Evolutionary conservation across 37 sponge, comb jelly and placozoan species (phyloP).

Genomic region (Bolinopsis microptera): DNA sequence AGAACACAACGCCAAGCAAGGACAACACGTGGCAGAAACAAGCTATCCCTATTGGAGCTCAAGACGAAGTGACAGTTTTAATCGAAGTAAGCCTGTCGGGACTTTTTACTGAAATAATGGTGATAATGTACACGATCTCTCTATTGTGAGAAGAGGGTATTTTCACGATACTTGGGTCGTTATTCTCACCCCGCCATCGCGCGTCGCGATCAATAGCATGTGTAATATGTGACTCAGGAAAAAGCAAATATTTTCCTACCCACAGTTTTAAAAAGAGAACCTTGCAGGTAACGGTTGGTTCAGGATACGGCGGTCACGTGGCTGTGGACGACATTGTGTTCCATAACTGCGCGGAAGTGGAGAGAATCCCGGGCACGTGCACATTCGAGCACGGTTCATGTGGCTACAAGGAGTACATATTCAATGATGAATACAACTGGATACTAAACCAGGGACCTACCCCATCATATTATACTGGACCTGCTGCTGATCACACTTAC

Average conservation of each 20-base stretch:
- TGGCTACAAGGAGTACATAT: slow-evolving; percentile 58
- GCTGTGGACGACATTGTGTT: slow-evolving; percentile 70
- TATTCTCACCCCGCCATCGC: no score
- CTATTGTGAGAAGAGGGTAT: no score
- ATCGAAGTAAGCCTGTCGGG: not conserved
- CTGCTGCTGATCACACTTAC: slow-evolving; percentile 62
- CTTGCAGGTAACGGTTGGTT: not conserved
- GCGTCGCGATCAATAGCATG: no score
- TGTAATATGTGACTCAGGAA: no score
- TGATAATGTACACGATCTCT: no score
- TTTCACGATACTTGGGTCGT: no score
- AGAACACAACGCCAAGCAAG: not conserved
- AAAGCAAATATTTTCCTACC: no score
- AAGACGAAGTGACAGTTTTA: not conserved
- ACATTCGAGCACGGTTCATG: slow-evolving; percentile 69
- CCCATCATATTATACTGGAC: slow-evolving; percentile 49
- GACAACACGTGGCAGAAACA: slow-evolving; percentile 62
- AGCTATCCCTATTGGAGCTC: slow-evolving; percentile 4
- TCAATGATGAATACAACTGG: slow-evolving; percentile 64
- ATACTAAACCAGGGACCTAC: slow-evolving; percentile 49
- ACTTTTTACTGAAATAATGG: no score
- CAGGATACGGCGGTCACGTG: slow-evolving; percentile 60
- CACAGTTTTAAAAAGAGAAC: no score
- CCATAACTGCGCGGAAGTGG: slow-evolving; percentile 37
- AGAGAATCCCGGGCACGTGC: slow-evolving; percentile 61